Evolutionary conservation across 2,113 vertebrate genomes (phyloP).

Genomic region (Brachyhypopomus occidentalis): DNA sequence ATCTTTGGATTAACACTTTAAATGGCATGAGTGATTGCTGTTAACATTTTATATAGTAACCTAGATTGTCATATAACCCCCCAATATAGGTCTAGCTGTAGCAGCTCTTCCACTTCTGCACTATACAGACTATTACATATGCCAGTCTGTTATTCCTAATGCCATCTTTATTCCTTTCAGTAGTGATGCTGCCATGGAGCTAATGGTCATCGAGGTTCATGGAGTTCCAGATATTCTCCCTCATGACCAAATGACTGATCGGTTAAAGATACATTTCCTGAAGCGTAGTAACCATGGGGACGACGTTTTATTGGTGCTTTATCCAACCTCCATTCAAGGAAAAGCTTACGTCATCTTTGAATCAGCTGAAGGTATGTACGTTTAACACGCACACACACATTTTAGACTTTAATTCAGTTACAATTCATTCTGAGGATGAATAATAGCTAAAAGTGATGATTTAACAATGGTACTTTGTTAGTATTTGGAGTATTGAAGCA

Average conservation of each 20-base stretch:
- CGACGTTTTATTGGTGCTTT: slow-evolving; percentile 56
- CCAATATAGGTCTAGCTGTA: too few species aligned
- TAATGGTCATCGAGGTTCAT: slow-evolving; percentile 49
- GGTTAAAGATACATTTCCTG: slow-evolving; percentile 64
- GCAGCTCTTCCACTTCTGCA: too few species aligned
- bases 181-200: slow-evolving; percentile 16
- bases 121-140: too few species aligned
- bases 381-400: background rate
- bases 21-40: too few species aligned
- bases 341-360: slow-evolving; percentile 62
- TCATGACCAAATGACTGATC: slow-evolving; percentile 47
- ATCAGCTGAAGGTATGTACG: slow-evolving; percentile 50
- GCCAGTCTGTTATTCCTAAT: background rate
- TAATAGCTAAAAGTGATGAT: background rate
- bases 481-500: slow-evolving; percentile 53
- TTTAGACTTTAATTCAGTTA: background rate
- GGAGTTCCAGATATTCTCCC: slow-evolving; percentile 50
- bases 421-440: background rate
- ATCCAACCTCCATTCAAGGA: slow-evolving; percentile 45
- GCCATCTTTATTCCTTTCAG: background rate
- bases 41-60: too few species aligned
- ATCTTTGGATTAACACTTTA: too few species aligned
- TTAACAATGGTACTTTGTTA: slow-evolving; percentile 41
- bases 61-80: too few species aligned
- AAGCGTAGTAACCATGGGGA: slow-evolving; percentile 55